Base-by-base conservation (phyloP, 2,113 vertebrate genomes). In the Phainopepla nitens region DNA sequence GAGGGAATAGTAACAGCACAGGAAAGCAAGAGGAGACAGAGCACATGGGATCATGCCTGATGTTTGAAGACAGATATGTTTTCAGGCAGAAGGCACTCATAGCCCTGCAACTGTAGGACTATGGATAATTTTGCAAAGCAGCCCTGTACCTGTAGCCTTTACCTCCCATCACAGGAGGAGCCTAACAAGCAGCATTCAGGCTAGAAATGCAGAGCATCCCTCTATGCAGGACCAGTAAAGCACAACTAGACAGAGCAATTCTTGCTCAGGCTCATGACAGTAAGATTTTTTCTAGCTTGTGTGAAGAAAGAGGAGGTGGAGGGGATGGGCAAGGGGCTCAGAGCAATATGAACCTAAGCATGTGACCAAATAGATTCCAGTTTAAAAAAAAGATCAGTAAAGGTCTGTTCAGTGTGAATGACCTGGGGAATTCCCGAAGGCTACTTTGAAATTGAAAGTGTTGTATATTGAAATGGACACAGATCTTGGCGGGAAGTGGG, bases 401-500 rank as follows among this genome's bases (percentile, higher is more conserved):
- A 81, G 76, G 27, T 47, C 81, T 82, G 31, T 18, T 57, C 44
- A 58, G 53, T 17, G 6, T 8, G n/a, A 92, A 73, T 36, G 79
- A 65, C 28, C 16, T 27, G 57, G 53, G 60, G 53, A 89, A 75
- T 89, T 95, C 94, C 70, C 96, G 73, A 87, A 83, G 61, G 73
- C 69, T 66, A 53, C 81, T 92, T 72, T 87, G 92, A 94, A 94
- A 96, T 44, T 82, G 50, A 4, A 68, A 94, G 77, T 77, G 78
- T 7, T 89, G 82, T 77, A 33, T 84, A 93, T 89, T 95, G 85
- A 90, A 93, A 95, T 75, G 72, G 69, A 75, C 69, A 87, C 95
- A 94, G 96, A 47, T 93, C 90, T 88, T 88, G 83, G 93, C 33
- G 93, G 96, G 80, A 92, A 95, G 80, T 68, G 57, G 78, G 91